A percentile compares a stretch with the other conserved stretches of the same genome.
phyloP scores from a whole-genome alignment of 2,113 vertebrate genomes.

The Verasper variegatus region DNA sequence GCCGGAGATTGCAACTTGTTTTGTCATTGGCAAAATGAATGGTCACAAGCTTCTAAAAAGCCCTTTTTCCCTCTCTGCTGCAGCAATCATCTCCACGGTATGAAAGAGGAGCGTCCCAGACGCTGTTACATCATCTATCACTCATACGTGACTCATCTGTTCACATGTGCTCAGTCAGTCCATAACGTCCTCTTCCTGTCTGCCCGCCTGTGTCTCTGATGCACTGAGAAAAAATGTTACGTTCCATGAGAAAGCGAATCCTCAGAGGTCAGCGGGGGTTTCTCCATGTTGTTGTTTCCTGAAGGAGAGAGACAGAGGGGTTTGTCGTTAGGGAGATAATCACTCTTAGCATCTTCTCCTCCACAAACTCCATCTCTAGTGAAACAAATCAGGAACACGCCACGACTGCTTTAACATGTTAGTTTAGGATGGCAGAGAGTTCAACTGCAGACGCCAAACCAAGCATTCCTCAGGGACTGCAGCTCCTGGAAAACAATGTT shows the following conservation, averaged over 20 bases:
- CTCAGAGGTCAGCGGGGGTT: slow-evolving; percentile 5
- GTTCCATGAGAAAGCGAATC: slow-evolving; percentile 20
- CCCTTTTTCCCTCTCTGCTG: background rate
- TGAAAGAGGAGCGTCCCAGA: slow-evolving; percentile 17
- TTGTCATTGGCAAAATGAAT: slow-evolving; percentile 39
- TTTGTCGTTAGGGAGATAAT: slow-evolving; percentile 13
- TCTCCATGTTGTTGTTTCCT: slow-evolving; percentile 39
- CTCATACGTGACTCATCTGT: slow-evolving; percentile 66
- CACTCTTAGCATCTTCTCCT: slow-evolving; percentile 8
- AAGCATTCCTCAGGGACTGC: slow-evolving; percentile 38
- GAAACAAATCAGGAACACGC: slow-evolving; percentile 22
- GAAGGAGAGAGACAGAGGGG: slow-evolving; percentile 33
- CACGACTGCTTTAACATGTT: slow-evolving; percentile 24
- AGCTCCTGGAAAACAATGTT: slow-evolving; percentile 57
- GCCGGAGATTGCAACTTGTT: slow-evolving; percentile 25
- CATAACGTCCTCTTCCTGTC: slow-evolving; percentile 27
- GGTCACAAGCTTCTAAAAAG: slow-evolving; percentile 13
- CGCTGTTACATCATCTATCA: slow-evolving; percentile 46
- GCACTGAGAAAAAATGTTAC: slow-evolving; percentile 12
- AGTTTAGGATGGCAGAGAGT: slow-evolving; percentile 33
- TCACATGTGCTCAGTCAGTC: slow-evolving; percentile 19
- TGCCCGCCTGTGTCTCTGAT: slow-evolving; percentile 12
- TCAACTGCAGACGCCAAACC: slow-evolving; percentile 31
- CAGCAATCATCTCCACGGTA: slow-evolving; percentile 42
- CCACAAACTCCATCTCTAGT: background rate